Evolutionary conservation across 2,113 vertebrate genomes (phyloP).

Genomic region (Nothoprocta pentlandii): DNA sequence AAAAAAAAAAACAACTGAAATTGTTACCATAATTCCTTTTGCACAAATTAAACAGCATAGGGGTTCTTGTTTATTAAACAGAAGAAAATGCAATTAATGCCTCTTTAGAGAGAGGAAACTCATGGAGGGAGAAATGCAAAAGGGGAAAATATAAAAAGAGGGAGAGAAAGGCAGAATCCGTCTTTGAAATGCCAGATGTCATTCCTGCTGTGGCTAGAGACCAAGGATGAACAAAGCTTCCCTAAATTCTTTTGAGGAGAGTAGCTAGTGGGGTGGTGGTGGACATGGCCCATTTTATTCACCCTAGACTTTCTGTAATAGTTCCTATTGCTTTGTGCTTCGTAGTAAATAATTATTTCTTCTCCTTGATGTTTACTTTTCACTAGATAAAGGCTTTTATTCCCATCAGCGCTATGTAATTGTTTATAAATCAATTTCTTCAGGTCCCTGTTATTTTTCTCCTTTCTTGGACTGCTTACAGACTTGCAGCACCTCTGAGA

Average conservation of each 20-base stretch:
- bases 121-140: neutral
- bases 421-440: neutral
- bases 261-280: neutral
- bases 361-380: neutral
- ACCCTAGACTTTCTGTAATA: neutral
- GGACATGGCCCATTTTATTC: neutral
- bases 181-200: neutral
- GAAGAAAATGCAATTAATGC: neutral
- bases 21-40: neutral
- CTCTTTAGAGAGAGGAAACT: neutral
- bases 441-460: neutral
- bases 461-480: neutral
- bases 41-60: neutral
- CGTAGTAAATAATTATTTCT: neutral
- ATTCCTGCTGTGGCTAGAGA: neutral
- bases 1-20: neutral
- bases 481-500: neutral
- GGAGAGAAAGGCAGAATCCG: neutral
- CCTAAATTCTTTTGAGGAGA: neutral
- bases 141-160: neutral
- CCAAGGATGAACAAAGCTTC: neutral
- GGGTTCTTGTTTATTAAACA: neutral
- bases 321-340: neutral
- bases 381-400: neutral
- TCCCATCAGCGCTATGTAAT: neutral